Conservation (phyloP, 1,140 invertebrate species). For the Drosophila arawakana region DNA sequence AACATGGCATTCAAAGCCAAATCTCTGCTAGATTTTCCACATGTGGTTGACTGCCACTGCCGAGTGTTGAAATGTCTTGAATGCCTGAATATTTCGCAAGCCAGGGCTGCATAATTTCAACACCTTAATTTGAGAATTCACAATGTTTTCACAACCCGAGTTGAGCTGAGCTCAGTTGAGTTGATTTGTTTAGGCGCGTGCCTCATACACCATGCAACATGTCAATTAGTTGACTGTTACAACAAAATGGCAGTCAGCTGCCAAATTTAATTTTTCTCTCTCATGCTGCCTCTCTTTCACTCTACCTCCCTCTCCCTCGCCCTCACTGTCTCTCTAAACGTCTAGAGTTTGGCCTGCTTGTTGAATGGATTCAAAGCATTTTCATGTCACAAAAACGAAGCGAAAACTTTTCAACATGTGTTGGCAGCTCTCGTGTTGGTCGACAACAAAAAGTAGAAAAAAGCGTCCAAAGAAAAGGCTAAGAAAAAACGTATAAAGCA, state of each 20-base stretch:
- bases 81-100: slow-evolving; percentile 8
- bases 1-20: slow-evolving; percentile 78
- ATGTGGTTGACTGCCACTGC: slow-evolving; percentile 43
- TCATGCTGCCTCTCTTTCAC: background rate
- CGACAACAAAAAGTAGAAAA: slow-evolving; percentile 33
- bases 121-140: slow-evolving; percentile 1
- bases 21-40: slow-evolving; percentile 52
- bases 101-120: slow-evolving; percentile 8
- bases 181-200: slow-evolving; percentile 20
- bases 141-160: background rate
- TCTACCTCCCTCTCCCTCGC: too few species aligned
- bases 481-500: slow-evolving; percentile 6
- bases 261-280: slow-evolving; percentile 71
- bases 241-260: slow-evolving; percentile 71
- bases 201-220: slow-evolving; percentile 63
- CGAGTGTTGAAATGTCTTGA: slow-evolving; percentile 13
- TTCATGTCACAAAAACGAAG: slow-evolving; percentile 78
- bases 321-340: background rate
- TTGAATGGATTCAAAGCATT: slow-evolving; percentile 80
- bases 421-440: slow-evolving; percentile 67
- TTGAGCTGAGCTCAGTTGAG: background rate
- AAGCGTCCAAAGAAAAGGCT: slow-evolving; percentile 7
- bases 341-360: slow-evolving; percentile 41
- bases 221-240: slow-evolving; percentile 73
- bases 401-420: slow-evolving; percentile 81